Evolutionary conservation across 2,888 invertebrate species (phyloP).

Genomic region (Anarsia innoxiella): DNA sequence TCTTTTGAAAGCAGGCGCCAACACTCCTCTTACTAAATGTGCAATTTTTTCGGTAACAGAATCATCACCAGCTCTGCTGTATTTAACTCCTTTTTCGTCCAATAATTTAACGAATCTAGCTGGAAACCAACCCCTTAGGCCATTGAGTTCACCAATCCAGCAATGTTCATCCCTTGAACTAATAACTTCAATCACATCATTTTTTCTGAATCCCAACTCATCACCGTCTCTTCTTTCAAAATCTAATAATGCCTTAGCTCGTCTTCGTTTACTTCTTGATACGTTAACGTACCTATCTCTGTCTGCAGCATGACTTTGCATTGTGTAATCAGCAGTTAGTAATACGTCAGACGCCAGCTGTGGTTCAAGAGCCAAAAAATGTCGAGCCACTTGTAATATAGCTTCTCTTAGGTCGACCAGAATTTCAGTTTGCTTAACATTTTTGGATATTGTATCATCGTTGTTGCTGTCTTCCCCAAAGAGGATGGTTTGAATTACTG

Average conservation of each 20-base stretch:
- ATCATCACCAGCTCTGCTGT: slow-evolving; percentile 96
- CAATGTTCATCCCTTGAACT: slow-evolving; percentile 99
- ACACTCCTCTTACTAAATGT: slow-evolving; percentile 94
- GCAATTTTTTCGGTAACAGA: slow-evolving; percentile 97
- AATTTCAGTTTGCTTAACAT: slow-evolving; percentile 98
- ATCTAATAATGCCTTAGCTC: slow-evolving; percentile 97
- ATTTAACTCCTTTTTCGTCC: slow-evolving; percentile 87
- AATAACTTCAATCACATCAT: slow-evolving; percentile 98
- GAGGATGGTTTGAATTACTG: slow-evolving; percentile 90
- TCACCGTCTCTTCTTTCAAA: slow-evolving; percentile 99
- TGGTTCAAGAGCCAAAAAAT: slow-evolving; percentile 95
- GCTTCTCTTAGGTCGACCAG: slow-evolving; percentile 98
- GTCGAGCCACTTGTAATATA: slow-evolving; percentile 91
- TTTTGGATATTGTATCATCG: slow-evolving; percentile 94
- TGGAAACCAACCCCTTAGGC: slow-evolving; percentile 96
- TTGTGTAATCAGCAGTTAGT: slow-evolving; percentile 93
- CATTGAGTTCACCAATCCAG: slow-evolving; percentile 98
- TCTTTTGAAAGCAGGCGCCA: slow-evolving; percentile 95
- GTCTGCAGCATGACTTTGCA: slow-evolving; percentile 96
- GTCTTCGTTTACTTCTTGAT: slow-evolving; percentile 87
- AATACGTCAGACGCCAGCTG: slow-evolving; percentile 86
- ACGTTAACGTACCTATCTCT: slow-evolving; percentile 97
- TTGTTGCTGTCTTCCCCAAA: slow-evolving; percentile 87
- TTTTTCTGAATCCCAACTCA: slow-evolving; percentile 97
- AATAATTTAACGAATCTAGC: slow-evolving; percentile 96